Evolutionary conservation across 2,797 vertebrate genomes (phyloP).

Genomic region (Tinamus major): DNA sequence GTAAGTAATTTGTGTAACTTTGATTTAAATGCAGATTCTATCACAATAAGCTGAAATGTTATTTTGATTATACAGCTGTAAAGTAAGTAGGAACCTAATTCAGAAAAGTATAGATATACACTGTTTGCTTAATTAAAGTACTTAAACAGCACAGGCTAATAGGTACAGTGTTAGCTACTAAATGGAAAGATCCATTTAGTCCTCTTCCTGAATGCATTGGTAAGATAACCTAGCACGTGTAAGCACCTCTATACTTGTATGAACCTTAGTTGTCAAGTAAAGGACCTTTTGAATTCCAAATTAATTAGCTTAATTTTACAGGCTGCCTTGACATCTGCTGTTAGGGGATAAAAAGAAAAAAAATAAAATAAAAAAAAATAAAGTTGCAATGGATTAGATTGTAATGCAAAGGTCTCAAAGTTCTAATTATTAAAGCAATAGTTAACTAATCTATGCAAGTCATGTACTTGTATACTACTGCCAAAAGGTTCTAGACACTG

Average conservation of each 20-base stretch:
- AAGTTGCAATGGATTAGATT: neutral
- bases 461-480: neutral
- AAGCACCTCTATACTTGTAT: neutral
- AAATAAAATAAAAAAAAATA: neutral
- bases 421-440: neutral
- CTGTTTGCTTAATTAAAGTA: neutral
- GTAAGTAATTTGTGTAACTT: neutral
- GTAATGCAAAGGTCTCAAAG: neutral
- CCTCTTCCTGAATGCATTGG: neutral
- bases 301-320: neutral
- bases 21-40: slow-evolving; percentile 14
- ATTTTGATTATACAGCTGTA: neutral
- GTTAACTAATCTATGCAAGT: neutral
- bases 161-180: neutral
- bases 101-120: neutral
- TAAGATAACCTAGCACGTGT: neutral
- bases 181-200: neutral
- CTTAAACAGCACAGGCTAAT: fast-evolving
- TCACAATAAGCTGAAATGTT: neutral
- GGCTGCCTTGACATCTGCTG: neutral
- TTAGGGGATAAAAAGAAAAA: neutral
- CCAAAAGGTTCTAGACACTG: neutral
- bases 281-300: neutral
- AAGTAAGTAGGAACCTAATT: neutral
- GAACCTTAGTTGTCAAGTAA: neutral